Base-by-base conservation (phyloP, 2,797 vertebrate genomes). In the Chelon auratus region DNA sequence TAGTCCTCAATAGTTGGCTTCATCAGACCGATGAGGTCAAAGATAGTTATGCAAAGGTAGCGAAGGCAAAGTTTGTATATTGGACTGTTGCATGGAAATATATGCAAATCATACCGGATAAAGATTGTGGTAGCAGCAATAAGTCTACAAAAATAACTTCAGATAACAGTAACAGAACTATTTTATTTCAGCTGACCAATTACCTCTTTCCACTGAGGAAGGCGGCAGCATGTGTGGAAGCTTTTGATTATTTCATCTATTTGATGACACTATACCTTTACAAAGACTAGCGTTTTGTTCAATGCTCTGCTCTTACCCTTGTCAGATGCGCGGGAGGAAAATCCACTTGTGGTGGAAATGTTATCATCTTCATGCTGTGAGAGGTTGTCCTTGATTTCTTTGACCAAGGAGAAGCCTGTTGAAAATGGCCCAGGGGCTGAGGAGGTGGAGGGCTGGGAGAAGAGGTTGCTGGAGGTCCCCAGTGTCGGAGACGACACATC, bases 301-400 rank as follows among this genome's bases (percentile, higher is more conserved):
- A 22, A 42, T 9, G 8, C 4, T 50, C 2, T 33, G 8, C 2
- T 40, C 37, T 22, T 80, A 99, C 98, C 98, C 95, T 99, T 99
- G 86, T 99, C 98, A 88, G 98, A 99, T 18, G 98, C 98, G 57
- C 98, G 96, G 57, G 97, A 99, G 52, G 98, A 99, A 88, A 99
- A 99, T 54, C 98, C 98, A 85, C 98, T 99, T 54, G 98, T 99
- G 77, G 98, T 99, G 89, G 98, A 99, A 95, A 99, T 98, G 93
- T 99, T 99, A 90, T 99, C 98, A 22, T 99, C 97, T 89, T 99
- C 97, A 30, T 99, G 97, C 88, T 98, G 96, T 75, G 98, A 99
- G 91, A 96, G 96, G 94, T 97, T 96, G 90, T 99, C 98, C 93
- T 99, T 99, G 77, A 99, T 97, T 95, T 99, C 98, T 90, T 98